Percentiles rank a stretch among this genome's conserved stretches.
These are phyloP conservation scores for Pseudopipra pipra DNA, from an alignment of 2,113 vertebrate species.

Conservation along the genomic window DNA sequence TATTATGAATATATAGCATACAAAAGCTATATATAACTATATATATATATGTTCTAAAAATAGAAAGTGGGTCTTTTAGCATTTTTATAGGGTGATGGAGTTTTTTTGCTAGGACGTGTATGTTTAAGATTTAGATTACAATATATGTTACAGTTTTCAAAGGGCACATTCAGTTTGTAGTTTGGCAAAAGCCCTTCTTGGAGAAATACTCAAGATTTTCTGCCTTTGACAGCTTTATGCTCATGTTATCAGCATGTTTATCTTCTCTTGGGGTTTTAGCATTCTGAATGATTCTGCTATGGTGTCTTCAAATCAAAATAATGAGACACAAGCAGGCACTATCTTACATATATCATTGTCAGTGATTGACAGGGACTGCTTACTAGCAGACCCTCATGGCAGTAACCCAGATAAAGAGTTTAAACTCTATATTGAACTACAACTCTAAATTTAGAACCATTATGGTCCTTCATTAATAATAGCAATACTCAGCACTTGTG, in stretches of 20 bases:
- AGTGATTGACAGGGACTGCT: conserved; percentile 9
- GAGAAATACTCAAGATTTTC: neutral
- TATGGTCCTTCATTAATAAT: conserved; percentile 22
- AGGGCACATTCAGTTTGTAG: neutral
- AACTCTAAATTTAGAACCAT: conserved; percentile 30
- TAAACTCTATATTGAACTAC: neutral
- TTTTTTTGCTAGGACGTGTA: neutral
- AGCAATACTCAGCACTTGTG: neutral
- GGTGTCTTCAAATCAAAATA: conserved; percentile 45
- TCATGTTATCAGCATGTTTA: conserved; percentile 35
- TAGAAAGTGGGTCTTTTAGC: neutral
- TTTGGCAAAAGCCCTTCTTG: neutral
- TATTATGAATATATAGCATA: neutral
- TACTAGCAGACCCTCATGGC: neutral
- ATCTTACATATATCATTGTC: neutral
- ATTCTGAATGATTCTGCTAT: neutral
- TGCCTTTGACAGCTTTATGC: conserved; percentile 39
- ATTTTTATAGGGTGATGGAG: neutral
- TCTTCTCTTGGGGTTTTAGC: conserved; percentile 51
- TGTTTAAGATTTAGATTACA: neutral
- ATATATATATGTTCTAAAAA: neutral
- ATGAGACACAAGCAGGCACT: conserved; percentile 12
- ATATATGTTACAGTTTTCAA: neutral
- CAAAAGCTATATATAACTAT: neutral
- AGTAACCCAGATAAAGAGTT: neutral